Evolutionary conservation across 23 tunicate species (phyloP), one percentile per base, ranked within the genome.

Genomic region (Halocynthia aurantium): DNA sequence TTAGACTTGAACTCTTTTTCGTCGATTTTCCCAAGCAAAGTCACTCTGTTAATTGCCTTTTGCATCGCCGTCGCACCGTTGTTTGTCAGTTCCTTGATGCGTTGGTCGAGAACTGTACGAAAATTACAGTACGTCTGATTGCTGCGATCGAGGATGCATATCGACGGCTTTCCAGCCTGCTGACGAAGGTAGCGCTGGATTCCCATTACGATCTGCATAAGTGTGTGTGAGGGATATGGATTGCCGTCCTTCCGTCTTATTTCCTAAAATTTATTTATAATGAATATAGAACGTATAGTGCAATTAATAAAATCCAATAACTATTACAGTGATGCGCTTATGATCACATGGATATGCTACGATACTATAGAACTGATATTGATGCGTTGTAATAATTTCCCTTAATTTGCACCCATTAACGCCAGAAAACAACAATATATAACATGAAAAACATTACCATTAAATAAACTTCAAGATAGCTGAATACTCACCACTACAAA

Each of bases 171-270:
- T 8, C 98, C 98, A 55, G 98, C 98, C 83, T 92, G 98, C 67
- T 92, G 98, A 7, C 98, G 82, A 18, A 92, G 77, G 70, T 92
- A 92, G 11, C 98, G 85, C 69, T 92, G 98, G n/a, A 92, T 92
- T 12, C 98, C 98, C 98, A 92, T 92, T 6, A 92, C 98, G 18
- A 92, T 92, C 73, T 92, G 98, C 98, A 92, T 92, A 10, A 92
- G 81, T 13, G 98, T 92, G 70, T 92, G 98, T 15, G 98, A 85
- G 0, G 98, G 98, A 64, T 92, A 92, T 5, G 98, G 88, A 61
- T 92, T 84, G 8, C 98, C 98, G 56, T 92, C 98, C 66, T 92
- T 92, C 1, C 98, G 84, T 60, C 98, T 91, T 12, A 92, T 86
- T 78, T 92, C 98, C 98, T 92, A 66, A 12, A 69, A 22, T 31